These are phyloP conservation scores for Apostichopus japonicus DNA, from an alignment of 35 echinoderm and acorn worm genomes.

Conservation along the genomic window DNA sequence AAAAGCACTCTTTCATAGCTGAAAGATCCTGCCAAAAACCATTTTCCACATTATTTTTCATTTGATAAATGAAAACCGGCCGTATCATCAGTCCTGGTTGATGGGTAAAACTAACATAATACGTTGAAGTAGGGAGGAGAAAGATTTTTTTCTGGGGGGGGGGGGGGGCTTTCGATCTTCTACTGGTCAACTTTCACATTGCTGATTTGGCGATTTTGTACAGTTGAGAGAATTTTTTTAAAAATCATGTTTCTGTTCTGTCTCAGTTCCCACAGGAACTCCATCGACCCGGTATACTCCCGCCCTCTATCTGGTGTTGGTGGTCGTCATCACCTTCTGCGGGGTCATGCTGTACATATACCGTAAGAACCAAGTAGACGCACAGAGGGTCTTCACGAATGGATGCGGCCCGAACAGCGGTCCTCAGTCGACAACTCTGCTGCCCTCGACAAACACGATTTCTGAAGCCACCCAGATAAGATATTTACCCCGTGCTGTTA, in stretches of 20 bases:
- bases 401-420: not conserved
- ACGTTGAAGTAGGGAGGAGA: too few relatives aligned
- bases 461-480: not conserved
- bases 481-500: not conserved
- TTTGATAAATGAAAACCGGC: too few relatives aligned
- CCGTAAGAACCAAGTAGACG: not conserved
- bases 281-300: not conserved
- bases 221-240: too few relatives aligned
- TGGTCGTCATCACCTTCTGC: not conserved
- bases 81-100: too few relatives aligned
- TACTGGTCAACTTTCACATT: too few relatives aligned
- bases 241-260: not conserved
- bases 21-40: too few relatives aligned
- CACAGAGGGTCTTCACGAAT: not conserved
- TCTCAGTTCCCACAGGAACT: not conserved
- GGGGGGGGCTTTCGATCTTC: too few relatives aligned
- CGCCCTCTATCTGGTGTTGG: not conserved
- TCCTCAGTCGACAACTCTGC: not conserved
- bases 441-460: not conserved
- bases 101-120: too few relatives aligned
- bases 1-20: too few relatives aligned
- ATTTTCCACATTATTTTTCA: too few relatives aligned
- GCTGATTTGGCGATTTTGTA: too few relatives aligned
- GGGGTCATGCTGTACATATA: not conserved
- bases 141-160: too few relatives aligned